Evolutionary conservation across 30 jellyfish, hydroid and myxozoan species (phyloP), one percentile per base, ranked within the genome.

Genomic region (Turritopsis dohrnii): DNA sequence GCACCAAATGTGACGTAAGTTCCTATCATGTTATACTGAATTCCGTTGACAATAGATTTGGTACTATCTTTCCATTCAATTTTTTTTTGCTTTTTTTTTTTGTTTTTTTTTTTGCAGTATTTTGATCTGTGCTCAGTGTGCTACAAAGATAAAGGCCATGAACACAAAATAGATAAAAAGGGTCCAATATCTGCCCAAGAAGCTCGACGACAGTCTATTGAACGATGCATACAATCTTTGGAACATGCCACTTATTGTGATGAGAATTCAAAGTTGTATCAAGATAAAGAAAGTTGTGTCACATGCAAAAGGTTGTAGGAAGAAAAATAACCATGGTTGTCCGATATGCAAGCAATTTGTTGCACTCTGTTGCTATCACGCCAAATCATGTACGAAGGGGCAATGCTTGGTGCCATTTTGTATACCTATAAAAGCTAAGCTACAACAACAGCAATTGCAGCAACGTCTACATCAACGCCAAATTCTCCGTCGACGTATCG

Each of bases 1-100:
- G 99, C 77, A 89, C 97, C n/a, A 97, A 84, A 26, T 94, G 99
- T 85, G 99, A 94, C 96, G 99, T 94, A 80, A 81, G 94, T 75
- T 41, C 25, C 20, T 71, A 66, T 30, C 69, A 29, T 29, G 29
- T 3, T 41, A 41, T 13, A 3, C 60, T 41, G 60, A 41, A 5
- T 41, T 41, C 13, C 60, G 13, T 41, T 41, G 13, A 41, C n/a
- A n/a, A 1, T 66, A 66, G 29, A 25, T 66, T 66, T 3, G 28
- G 8, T 25, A 17, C 29, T 66, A 1, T 66, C 7, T 21, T 21
- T n/a, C n/a, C n/a, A n/a, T n/a, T n/a, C n/a, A n/a, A 25, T n/a
- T 66, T 66, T 66, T 3, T 3, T 22, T n/a, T 25, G 76, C 29
- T 5, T 7, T 3, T 3, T 25, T n/a, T 66, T 21, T 3, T n/a